These are phyloP conservation scores for Tachuris rubrigastra DNA, from an alignment of 2,113 vertebrate genomes.

Conservation along the genomic window DNA sequence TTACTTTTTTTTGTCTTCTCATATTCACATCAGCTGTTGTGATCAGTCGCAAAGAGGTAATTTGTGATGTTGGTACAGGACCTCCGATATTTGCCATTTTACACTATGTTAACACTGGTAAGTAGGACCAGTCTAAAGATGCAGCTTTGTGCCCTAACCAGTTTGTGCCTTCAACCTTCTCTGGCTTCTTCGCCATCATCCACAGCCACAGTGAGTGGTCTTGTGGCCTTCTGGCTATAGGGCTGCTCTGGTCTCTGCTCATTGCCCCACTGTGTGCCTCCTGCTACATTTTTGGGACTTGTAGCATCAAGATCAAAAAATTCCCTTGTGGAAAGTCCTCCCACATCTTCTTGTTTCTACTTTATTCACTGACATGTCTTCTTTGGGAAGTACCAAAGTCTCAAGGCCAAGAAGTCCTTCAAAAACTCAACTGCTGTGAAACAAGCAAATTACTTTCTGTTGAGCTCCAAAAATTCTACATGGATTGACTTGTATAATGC, in stretches of 20 bases:
- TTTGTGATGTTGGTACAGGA: not conserved
- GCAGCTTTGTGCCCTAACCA: not conserved
- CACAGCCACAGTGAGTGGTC: not conserved
- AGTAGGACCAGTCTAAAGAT: not conserved
- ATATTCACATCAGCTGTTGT: not conserved
- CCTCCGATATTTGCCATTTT: not conserved
- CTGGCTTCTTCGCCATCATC: not conserved
- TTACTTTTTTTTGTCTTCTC: not conserved
- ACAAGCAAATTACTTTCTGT: accelerated
- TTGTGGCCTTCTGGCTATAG: not conserved
- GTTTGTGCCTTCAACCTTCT: not conserved
- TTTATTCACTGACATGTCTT: not conserved
- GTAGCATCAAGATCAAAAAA: not conserved
- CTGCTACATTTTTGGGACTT: not conserved
- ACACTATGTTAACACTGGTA: not conserved
- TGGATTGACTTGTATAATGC: not conserved
- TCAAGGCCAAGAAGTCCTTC: not conserved
- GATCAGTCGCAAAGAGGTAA: not conserved
- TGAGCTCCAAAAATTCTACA: not conserved
- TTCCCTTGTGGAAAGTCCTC: not conserved
- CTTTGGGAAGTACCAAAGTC: not conserved
- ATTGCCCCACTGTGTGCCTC: not conserved
- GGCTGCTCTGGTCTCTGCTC: not conserved
- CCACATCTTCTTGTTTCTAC: not conserved
- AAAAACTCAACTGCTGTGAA: not conserved